phyloP scores from a whole-genome alignment of 2,888 invertebrate species.

The Nebria brevicollis region DNA sequence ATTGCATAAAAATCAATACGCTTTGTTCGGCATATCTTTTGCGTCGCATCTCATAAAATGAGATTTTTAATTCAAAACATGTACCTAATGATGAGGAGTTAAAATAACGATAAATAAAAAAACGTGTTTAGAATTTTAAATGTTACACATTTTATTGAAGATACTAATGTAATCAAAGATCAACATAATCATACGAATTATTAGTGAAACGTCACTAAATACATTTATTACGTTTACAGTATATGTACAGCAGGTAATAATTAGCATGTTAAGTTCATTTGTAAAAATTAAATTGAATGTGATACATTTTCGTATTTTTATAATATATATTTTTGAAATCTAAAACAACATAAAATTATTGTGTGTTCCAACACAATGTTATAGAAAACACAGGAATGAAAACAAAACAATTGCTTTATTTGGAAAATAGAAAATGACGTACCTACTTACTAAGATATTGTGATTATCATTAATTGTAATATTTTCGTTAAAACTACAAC shows the following conservation, averaged over 20 bases:
- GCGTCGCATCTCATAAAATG: no score
- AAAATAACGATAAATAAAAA: neutral
- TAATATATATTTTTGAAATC: conserved; percentile 14
- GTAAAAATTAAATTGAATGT: neutral
- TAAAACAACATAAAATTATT: conserved; percentile 27
- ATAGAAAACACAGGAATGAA: neutral
- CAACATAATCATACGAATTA: neutral
- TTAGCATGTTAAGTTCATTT: neutral
- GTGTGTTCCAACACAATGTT: conserved; percentile 21
- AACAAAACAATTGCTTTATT: conserved; percentile 17
- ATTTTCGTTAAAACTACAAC: conserved; percentile 25
- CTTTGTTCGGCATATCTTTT: no score
- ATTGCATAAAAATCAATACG: no score
- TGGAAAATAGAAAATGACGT: conserved; percentile 23
- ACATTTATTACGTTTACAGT: neutral
- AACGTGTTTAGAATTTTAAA: neutral
- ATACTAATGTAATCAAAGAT: neutral
- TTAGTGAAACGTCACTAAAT: neutral
- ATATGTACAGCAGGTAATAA: neutral
- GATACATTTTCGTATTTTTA: neutral
- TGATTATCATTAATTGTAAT: conserved; percentile 6
- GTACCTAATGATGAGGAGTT: neutral
- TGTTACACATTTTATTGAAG: conserved; percentile 32
- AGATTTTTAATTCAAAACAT: no score
- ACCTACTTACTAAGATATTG: conserved; percentile 28